These are phyloP conservation scores for Pegoplata infirma DNA, from an alignment of 2,888 invertebrate species.

Conservation along the genomic window DNA sequence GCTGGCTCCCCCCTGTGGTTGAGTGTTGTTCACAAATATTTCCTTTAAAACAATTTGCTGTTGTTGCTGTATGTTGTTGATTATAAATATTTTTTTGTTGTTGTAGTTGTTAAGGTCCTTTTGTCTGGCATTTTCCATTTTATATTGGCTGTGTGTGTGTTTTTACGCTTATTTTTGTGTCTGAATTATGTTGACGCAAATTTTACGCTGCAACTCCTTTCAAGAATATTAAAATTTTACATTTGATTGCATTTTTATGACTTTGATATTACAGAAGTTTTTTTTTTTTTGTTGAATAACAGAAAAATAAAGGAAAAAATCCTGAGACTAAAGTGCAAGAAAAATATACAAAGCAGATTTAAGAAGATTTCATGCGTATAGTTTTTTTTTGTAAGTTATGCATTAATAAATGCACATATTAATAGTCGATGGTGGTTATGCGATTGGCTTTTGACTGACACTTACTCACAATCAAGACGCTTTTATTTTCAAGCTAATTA, in stretches of 20 bases:
- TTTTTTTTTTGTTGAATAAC: not conserved
- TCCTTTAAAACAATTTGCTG: not conserved
- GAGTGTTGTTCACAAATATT: not conserved
- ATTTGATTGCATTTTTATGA: slow-evolving; percentile 58
- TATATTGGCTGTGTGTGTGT: slow-evolving; percentile 32
- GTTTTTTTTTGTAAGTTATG: too few species aligned
- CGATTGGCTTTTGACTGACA: too few species aligned
- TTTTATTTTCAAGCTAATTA: too few species aligned
- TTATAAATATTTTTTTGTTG: not conserved
- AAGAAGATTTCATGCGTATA: too few species aligned
- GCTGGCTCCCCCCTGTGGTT: too few species aligned
- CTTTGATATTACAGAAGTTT: slow-evolving; percentile 3
- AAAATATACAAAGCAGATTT: not conserved
- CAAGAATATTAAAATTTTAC: slow-evolving; percentile 55
- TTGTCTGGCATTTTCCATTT: slow-evolving; percentile 4
- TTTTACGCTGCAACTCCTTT: slow-evolving; percentile 58
- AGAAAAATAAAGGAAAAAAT: not conserved
- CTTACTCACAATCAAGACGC: too few species aligned
- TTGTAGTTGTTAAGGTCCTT: not conserved
- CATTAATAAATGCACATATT: too few species aligned
- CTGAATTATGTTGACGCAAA: slow-evolving; percentile 53
- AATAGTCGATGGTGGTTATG: too few species aligned
- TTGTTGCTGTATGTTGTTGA: not conserved
- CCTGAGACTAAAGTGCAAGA: not conserved
- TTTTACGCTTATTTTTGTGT: slow-evolving; percentile 30